Evolutionary conservation across 2,797 vertebrate species (phyloP), one percentile per base, ranked within the genome.

Genomic region (Amazona finschi): DNA sequence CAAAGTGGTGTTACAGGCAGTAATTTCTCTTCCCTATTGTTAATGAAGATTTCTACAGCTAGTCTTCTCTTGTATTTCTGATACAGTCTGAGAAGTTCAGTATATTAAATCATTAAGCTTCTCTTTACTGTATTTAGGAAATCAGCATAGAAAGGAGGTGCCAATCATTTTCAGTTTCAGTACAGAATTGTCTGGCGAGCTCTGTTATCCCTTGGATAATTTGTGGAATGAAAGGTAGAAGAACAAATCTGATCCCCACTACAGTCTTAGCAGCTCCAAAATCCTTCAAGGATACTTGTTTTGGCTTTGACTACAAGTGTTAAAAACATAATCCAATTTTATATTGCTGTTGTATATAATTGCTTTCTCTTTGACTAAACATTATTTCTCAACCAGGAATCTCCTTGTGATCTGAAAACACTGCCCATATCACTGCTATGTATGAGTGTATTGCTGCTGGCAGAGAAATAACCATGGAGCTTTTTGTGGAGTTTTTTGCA

Each of bases 141-240:
- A 94, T 52, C 58, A 74, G 28, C 61, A 38, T 18, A 88, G 83
- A 93, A 87, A 87, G 71, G 73, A 96, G 90, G 94, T 36, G 33
- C 39, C 60, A 91, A 90, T 90, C 31, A 95, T 96, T 96, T 97
- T 95, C 75, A 64, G 94, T 74, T 97, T 96, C 84, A 92, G 78
- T 44, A 60, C 49, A 92, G 72, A 92, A 47, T 81, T 92, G 8
- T 82, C 84, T 93, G 66, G 31, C 11, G 3, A 67, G 9, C 6
- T 87, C 61, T 71, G 52, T 76, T 85, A 89, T 36, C 39, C 33
- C 52, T 76, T 91, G 49, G 66, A 89, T 94, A 93, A 96, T 87
- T 66, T 31, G 16, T 65, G 50, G 46, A 94, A 75, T 70, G 91
- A 96, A 97, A 94, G 58, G 93, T 46, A 95, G 81, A 95, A 89